A percentile compares a stretch with the other conserved stretches of the same genome.
Conservation (phyloP, 2,888 invertebrate species). For the Graphium colonna region DNA sequence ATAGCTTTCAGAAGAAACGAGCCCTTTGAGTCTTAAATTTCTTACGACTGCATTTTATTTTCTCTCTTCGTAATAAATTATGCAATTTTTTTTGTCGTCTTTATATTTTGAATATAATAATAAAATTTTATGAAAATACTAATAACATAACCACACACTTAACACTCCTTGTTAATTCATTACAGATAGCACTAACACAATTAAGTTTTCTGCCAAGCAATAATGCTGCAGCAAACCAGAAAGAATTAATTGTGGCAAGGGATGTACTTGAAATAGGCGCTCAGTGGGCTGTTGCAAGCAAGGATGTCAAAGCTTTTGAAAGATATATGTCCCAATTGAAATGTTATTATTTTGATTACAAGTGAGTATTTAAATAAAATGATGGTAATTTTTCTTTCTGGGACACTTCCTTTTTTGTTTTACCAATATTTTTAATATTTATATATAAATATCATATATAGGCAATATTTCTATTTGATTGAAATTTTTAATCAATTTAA, state of each 20-base stretch:
- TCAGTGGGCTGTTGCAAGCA: conserved; percentile 94
- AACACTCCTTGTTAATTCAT: no score
- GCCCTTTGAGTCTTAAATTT: background rate
- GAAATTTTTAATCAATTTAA: no score
- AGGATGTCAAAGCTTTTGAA: conserved; percentile 97
- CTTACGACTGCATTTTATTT: background rate
- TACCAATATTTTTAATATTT: no score
- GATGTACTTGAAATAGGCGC: conserved; percentile 97
- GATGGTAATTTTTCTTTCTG: no score
- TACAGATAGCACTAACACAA: conserved; percentile 89
- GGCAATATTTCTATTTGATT: no score
- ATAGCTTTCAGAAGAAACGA: no score
- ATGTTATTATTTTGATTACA: conserved; percentile 97
- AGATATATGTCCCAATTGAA: conserved; percentile 98
- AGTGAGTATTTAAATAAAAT: conserved; percentile 74
- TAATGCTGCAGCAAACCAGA: conserved; percentile 84
- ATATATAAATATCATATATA: no score
- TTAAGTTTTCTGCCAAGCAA: conserved; percentile 93
- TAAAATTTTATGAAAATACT: no score
- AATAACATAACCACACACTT: no score
- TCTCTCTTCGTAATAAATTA: background rate
- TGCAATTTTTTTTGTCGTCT: no score
- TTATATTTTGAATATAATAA: no score
- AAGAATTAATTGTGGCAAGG: conserved; percentile 91
- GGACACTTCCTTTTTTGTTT: no score